Evolutionary conservation across 1,140 invertebrate genomes (phyloP).

Genomic region (Oppia nitens): DNA sequence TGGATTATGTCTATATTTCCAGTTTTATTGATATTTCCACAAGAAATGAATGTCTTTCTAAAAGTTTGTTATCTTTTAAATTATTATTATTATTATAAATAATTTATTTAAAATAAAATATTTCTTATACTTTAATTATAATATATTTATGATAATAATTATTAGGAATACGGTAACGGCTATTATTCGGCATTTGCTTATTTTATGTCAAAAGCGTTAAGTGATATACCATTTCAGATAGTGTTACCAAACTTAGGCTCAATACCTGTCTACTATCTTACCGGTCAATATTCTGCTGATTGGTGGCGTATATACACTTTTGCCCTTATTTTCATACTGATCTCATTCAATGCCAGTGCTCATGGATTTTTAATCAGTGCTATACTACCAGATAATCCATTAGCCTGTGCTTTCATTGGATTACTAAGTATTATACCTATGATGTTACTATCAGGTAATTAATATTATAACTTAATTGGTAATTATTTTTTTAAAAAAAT

Average conservation of each 20-base stretch:
- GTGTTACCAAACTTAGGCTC: background rate
- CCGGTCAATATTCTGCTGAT: background rate
- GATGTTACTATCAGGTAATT: background rate
- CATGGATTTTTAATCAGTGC: background rate
- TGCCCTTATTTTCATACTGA: background rate
- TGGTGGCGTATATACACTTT: background rate
- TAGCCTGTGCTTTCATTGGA: background rate
- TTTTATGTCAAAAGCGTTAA: background rate
- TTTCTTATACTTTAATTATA: background rate
- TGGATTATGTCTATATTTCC: background rate
- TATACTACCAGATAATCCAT: background rate
- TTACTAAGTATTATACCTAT: background rate
- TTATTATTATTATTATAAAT: background rate
- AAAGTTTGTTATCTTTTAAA: background rate
- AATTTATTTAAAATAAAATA: background rate
- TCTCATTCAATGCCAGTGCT: background rate
- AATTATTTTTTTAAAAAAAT: slow-evolving; percentile 30
- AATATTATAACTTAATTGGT: background rate
- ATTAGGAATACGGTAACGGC: background rate
- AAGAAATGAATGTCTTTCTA: background rate
- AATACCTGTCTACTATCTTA: background rate
- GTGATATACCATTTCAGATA: background rate
- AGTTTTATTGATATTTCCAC: background rate
- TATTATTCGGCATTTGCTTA: background rate
- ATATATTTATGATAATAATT: background rate